Percentiles rank a stretch among this genome's conserved stretches.
Conservation (phyloP, 2,888 invertebrate genomes). For the Saturnia pavonia region DNA sequence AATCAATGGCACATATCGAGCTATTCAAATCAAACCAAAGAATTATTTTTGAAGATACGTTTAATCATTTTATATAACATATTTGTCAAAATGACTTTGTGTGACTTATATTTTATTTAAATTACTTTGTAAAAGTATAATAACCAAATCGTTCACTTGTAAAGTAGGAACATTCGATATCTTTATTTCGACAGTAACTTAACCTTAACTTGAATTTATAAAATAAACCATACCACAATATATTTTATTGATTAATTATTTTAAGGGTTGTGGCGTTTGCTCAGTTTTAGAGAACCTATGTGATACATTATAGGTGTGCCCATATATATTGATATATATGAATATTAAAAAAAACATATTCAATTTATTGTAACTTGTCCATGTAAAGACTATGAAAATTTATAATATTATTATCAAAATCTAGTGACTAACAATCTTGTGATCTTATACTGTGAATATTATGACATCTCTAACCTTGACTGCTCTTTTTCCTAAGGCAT, state of each 20-base stretch:
- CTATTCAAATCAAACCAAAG: neutral
- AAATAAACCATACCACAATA: neutral
- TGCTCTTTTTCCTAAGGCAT: conserved; percentile 55
- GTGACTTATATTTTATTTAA: neutral
- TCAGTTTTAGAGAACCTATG: conserved; percentile 50
- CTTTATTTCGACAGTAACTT: neutral
- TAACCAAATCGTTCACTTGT: neutral
- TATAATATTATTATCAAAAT: conserved; percentile 44
- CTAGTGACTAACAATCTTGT: conserved; percentile 55
- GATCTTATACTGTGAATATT: conserved; percentile 54
- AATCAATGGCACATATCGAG: neutral
- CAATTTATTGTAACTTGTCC: neutral
- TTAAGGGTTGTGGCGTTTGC: conserved; percentile 65
- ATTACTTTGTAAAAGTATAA: neutral
- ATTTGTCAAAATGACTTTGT: neutral
- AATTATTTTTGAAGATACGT: too few relatives aligned
- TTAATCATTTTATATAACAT: neutral
- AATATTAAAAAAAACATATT: conserved; percentile 12
- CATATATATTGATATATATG: conserved; percentile 30
- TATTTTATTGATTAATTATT: conserved; percentile 34
- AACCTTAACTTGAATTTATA: neutral
- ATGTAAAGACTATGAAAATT: conserved; percentile 33
- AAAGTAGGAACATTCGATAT: neutral
- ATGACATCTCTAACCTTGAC: conserved; percentile 49
- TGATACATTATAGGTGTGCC: conserved; percentile 41